Evolutionary conservation across 1,140 invertebrate species (phyloP).

Genomic region (Heliconius eleuchia): DNA sequence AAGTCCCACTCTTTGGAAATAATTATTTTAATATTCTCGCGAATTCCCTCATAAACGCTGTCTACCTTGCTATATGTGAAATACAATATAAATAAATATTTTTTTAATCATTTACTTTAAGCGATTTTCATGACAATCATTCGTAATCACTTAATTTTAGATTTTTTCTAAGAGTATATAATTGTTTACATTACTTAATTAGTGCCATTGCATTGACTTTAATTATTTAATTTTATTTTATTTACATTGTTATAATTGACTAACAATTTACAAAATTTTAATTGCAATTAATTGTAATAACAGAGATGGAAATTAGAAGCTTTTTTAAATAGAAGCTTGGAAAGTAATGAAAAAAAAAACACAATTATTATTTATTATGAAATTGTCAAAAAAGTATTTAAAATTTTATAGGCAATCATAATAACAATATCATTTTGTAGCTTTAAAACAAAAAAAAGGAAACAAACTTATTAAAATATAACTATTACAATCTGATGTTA

Average conservation of each 20-base stretch:
- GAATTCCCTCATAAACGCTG: too few relatives aligned
- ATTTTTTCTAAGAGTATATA: slow-evolving; percentile 1
- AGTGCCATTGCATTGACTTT: slow-evolving; percentile 35
- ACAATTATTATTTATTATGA: background rate
- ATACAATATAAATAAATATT: background rate
- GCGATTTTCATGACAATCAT: background rate
- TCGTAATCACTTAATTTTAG: slow-evolving; percentile 1
- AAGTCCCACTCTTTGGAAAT: too few relatives aligned
- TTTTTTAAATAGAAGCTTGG: background rate
- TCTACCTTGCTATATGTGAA: too few relatives aligned
- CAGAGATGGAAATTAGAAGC: background rate
- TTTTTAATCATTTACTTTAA: background rate
- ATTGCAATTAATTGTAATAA: background rate
- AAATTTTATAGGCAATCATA: too few relatives aligned
- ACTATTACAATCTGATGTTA: slow-evolving; percentile 28
- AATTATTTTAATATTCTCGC: too few relatives aligned
- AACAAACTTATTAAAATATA: background rate
- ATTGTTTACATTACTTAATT: slow-evolving; percentile 29
- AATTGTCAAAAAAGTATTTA: background rate
- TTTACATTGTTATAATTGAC: slow-evolving; percentile 1
- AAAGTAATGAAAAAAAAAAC: background rate
- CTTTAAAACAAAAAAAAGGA: background rate
- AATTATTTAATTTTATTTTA: background rate
- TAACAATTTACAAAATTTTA: background rate
- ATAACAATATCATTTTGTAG: background rate